Conservation (phyloP, 1,140 invertebrate species). For the Trichonephila clavipes region DNA sequence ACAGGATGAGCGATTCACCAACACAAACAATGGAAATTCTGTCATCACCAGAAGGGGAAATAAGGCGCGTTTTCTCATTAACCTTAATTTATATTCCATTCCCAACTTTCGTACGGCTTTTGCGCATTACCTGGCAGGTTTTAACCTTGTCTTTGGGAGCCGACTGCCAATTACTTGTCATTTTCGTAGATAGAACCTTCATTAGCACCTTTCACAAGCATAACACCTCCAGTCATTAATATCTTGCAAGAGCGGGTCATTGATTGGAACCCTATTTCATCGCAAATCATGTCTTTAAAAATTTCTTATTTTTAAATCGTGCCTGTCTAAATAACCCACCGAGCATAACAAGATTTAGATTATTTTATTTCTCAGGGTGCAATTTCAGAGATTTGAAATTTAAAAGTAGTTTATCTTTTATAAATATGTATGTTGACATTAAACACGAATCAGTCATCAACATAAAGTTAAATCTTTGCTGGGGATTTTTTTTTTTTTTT, state of each 20-base stretch:
- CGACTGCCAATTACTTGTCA: conserved; percentile 57
- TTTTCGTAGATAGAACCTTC: conserved; percentile 6
- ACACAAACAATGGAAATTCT: conserved; percentile 21
- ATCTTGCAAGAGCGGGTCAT: not conserved
- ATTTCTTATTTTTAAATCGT: conserved; percentile 7
- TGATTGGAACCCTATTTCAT: not conserved
- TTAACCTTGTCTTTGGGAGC: conserved; percentile 10
- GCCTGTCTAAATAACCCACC: not conserved
- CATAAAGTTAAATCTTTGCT: too few species aligned
- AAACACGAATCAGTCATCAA: too few species aligned
- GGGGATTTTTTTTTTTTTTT: too few species aligned
- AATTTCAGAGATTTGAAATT: not conserved
- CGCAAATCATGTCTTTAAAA: not conserved
- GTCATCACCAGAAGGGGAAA: conserved; percentile 26
- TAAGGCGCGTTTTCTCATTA: conserved; percentile 50
- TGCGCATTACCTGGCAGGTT: not conserved
- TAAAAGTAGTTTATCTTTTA: not conserved
- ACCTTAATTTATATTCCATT: conserved; percentile 46
- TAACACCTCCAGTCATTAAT: conserved; percentile 12
- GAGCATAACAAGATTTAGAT: too few species aligned
- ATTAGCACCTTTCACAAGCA: conserved; percentile 21
- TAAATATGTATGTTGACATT: too few species aligned
- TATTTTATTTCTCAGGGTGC: not conserved
- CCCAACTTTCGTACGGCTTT: not conserved
- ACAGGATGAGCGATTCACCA: not conserved